Evolutionary conservation across 2,888 invertebrate species (phyloP), one percentile per base, ranked within the genome.

Genomic region (Epirrhoe tristata): DNA sequence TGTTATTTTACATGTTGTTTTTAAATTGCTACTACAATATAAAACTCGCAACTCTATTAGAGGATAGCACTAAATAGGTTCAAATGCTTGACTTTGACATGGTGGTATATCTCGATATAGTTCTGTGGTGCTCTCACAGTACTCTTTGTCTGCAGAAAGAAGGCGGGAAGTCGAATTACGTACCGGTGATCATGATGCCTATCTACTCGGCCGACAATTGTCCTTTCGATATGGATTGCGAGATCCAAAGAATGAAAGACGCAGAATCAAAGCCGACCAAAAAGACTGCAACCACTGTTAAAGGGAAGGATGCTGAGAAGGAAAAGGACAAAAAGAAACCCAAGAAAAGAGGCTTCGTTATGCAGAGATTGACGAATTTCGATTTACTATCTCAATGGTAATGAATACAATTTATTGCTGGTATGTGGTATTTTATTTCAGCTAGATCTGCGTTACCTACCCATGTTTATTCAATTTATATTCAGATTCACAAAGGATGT

Each of bases 101-200:
- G 32, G 32, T 32, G 3, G 3, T n/a, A n/a, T n/a, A 34, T n/a
- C n/a, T n/a, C n/a, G n/a, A n/a, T n/a, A n/a, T n/a, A n/a, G n/a
- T n/a, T n/a, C n/a, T n/a, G n/a, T n/a, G n/a, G n/a, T 24, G 24
- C 1, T 24, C 24, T 24, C 24, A 24, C 1, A 43, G 43, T 10
- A 34, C 7, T n/a, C 16, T 34, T 39, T 57, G 12, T 36, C 52
- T 76, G 6, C 74, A 87, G 86, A 82, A 77, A 59, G 74, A 75
- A 1, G 80, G 80, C 12, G 75, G 76, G 0, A 79, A 81, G 48
- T 82, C 87, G 0, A 85, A 86, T 24, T 91, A 87, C 56, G 85
- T 92, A 1, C 92, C 92, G 1, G 84, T 93, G 0, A 88, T 93
- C 46, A 88, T 93, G 89, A 91, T 93, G 91, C 92, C 92, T 0